These are phyloP conservation scores for Rhyacophila brunnea DNA, from an alignment of 1,140 invertebrate genomes.

Conservation along the genomic window DNA sequence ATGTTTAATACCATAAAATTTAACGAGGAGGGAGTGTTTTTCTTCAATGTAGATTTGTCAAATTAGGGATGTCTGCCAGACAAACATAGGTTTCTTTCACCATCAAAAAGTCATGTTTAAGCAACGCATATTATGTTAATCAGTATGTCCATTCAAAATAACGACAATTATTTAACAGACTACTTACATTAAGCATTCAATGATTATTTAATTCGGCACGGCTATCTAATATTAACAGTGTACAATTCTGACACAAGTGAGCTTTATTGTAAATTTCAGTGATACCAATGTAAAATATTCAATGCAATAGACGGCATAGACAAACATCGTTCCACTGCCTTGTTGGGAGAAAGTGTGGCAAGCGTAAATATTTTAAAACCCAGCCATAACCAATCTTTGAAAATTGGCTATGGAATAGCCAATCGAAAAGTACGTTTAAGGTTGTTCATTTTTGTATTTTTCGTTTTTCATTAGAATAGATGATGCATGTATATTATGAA, in stretches of 20 bases:
- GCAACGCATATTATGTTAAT: background rate
- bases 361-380: too few species aligned
- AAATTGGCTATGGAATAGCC: too few species aligned
- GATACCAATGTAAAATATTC: conserved; percentile 13
- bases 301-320: too few species aligned
- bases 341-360: too few species aligned
- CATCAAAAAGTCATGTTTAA: background rate
- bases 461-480: too few species aligned
- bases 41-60: conserved; percentile 16
- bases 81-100: conserved; percentile 10
- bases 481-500: too few species aligned
- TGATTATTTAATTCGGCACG: conserved; percentile 21
- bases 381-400: too few species aligned
- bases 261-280: conserved; percentile 29
- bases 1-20: conserved; percentile 1
- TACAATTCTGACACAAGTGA: conserved; percentile 28
- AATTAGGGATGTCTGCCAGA: conserved; percentile 18
- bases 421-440: too few species aligned
- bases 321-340: too few species aligned
- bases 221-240: conserved; percentile 23
- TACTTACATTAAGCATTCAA: conserved; percentile 17
- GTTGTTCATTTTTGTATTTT: too few species aligned
- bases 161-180: background rate
- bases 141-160: too few species aligned
- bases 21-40: conserved; percentile 24